A percentile compares a stretch with the other conserved stretches of the same genome.
phyloP scores from a whole-genome alignment of 2,113 vertebrate genomes.

The Phalacrocorax aristotelis region DNA sequence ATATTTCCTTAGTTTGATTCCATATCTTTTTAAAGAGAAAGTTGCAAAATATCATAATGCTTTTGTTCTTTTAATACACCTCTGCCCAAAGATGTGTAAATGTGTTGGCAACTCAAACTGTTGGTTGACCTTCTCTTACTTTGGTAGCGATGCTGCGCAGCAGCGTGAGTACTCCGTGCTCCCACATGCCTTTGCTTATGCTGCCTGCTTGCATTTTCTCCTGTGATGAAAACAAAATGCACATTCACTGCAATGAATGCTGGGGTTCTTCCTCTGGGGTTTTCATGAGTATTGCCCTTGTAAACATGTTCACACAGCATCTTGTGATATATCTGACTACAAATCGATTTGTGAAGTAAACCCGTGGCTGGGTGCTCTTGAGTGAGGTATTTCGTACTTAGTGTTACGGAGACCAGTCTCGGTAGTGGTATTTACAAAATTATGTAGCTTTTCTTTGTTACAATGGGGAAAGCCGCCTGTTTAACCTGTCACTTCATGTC shows the following conservation, averaged over 20 bases:
- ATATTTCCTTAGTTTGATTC: background rate
- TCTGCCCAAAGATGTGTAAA: background rate
- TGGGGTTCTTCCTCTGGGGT: background rate
- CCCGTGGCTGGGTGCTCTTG: background rate
- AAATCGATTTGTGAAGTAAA: background rate
- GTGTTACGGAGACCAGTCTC: background rate
- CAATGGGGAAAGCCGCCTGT: background rate
- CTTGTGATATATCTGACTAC: background rate
- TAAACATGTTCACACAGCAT: background rate
- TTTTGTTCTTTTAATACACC: background rate
- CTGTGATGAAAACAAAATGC: background rate
- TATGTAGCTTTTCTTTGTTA: background rate
- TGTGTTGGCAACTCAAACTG: background rate
- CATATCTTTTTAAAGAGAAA: background rate
- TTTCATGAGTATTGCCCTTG: background rate
- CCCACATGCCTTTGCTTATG: background rate
- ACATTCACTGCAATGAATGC: background rate
- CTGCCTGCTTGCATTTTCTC: background rate
- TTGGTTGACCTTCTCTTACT: background rate
- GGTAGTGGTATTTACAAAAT: background rate
- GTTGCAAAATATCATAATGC: background rate
- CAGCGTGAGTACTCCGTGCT: accelerated
- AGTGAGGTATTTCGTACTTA: background rate
- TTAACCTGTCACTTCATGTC: background rate
- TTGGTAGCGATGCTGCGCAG: background rate